Conservation (phyloP, 2,797 vertebrate species). For the Lophius americanus region DNA sequence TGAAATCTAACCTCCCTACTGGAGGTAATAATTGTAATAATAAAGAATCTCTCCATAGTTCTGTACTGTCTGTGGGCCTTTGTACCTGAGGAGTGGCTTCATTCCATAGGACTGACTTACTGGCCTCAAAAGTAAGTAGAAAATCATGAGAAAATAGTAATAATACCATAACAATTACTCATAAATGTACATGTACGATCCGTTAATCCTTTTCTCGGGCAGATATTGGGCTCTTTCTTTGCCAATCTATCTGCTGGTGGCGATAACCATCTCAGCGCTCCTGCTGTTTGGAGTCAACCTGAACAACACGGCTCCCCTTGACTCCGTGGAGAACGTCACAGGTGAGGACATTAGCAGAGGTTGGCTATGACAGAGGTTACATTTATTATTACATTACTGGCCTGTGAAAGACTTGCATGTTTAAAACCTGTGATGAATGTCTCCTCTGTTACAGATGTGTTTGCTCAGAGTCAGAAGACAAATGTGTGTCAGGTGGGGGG, state of each 20-base stretch:
- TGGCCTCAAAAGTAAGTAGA: constrained; percentile 96
- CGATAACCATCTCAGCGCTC: constrained; percentile 76
- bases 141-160: background rate
- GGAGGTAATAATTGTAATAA: too few relatives aligned
- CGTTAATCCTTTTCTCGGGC: constrained; percentile 19
- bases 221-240: constrained; percentile 95
- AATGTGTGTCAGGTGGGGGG: constrained; percentile 79
- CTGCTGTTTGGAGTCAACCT: constrained; percentile 93
- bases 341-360: constrained; percentile 71
- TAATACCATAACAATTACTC: accelerated
- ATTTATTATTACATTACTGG: background rate
- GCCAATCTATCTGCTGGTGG: constrained; percentile 90
- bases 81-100: constrained; percentile 92
- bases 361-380: background rate
- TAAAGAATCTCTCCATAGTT: constrained; percentile 70
- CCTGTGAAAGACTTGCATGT: background rate
- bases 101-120: constrained; percentile 91
- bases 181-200: background rate
- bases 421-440: background rate
- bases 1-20: constrained; percentile 1
- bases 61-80: constrained; percentile 94
- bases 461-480: constrained; percentile 83
- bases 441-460: constrained; percentile 81
- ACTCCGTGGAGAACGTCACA: constrained; percentile 90
- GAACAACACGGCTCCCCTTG: constrained; percentile 91